These are phyloP conservation scores for Drosophila mayri DNA, from an alignment of 1,140 invertebrate genomes.

Conservation along the genomic window DNA sequence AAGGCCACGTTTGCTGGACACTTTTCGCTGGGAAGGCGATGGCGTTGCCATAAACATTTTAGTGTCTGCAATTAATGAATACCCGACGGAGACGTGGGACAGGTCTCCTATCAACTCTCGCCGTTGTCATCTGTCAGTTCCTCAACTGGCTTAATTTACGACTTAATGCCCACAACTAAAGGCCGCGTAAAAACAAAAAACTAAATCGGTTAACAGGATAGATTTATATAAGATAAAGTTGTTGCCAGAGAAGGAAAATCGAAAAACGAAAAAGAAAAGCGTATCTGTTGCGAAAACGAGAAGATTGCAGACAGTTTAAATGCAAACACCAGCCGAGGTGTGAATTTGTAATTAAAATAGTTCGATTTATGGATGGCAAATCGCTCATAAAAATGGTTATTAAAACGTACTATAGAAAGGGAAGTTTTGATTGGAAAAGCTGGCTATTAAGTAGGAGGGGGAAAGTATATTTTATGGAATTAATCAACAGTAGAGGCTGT, in stretches of 20 bases:
- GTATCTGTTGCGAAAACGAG: constrained; percentile 21
- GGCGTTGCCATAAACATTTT: constrained; percentile 35
- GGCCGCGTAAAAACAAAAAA: constrained; percentile 25
- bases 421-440: background rate
- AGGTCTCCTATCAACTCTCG: constrained; percentile 29
- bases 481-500: background rate
- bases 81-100: constrained; percentile 16
- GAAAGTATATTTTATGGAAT: background rate
- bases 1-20: constrained; percentile 8
- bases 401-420: background rate
- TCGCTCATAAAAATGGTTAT: background rate
- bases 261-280: background rate
- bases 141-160: constrained; percentile 41
- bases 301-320: constrained; percentile 24
- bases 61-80: constrained; percentile 42
- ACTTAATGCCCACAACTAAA: constrained; percentile 39
- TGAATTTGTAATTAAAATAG: constrained; percentile 19
- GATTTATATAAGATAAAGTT: constrained; percentile 48
- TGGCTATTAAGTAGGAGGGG: background rate
- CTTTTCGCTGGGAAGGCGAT: constrained; percentile 10
- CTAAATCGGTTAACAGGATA: constrained; percentile 28
- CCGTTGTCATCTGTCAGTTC: constrained; percentile 40
- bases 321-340: constrained; percentile 22
- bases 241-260: background rate
- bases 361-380: constrained; percentile 16